These are phyloP conservation scores for Mormyrus iriodes DNA, from an alignment of 2,113 vertebrate genomes.

Conservation along the genomic window DNA sequence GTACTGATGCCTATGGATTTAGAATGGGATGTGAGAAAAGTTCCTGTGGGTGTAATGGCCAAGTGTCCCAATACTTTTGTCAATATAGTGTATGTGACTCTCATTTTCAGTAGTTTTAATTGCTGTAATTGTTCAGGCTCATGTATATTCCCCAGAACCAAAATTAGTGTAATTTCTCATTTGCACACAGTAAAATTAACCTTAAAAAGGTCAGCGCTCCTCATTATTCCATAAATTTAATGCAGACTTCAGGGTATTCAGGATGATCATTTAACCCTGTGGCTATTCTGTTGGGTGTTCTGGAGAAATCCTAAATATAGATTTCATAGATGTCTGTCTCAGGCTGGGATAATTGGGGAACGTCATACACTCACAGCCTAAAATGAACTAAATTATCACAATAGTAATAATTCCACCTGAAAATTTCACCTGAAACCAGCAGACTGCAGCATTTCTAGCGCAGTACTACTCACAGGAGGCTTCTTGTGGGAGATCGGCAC, in stretches of 20 bases:
- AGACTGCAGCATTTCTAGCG: not conserved
- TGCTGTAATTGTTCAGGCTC: not conserved
- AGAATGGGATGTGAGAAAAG: not conserved
- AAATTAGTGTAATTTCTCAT: slow-evolving; percentile 12
- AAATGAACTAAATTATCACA: not conserved
- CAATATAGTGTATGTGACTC: not conserved
- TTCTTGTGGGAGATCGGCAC: not conserved
- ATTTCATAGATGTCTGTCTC: not conserved
- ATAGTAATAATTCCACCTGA: not conserved
- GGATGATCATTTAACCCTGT: not conserved
- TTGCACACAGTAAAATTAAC: slow-evolving; percentile 11
- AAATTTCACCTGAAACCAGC: not conserved
- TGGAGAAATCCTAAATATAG: not conserved
- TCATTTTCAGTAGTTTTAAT: slow-evolving; percentile 14
- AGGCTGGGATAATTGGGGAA: not conserved
- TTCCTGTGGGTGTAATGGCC: not conserved
- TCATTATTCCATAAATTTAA: not conserved
- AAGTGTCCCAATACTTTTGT: not conserved
- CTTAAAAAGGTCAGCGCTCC: slow-evolving; percentile 13
- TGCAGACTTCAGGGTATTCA: not conserved
- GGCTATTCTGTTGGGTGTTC: not conserved
- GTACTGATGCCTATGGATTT: not conserved
- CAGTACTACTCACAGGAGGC: not conserved
- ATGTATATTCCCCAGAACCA: slow-evolving; percentile 12
- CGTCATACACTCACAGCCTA: not conserved